phyloP scores from a whole-genome alignment of 30 jellyfish, hydroid and myxozoan genomes.

The Sanderia malayensis region DNA sequence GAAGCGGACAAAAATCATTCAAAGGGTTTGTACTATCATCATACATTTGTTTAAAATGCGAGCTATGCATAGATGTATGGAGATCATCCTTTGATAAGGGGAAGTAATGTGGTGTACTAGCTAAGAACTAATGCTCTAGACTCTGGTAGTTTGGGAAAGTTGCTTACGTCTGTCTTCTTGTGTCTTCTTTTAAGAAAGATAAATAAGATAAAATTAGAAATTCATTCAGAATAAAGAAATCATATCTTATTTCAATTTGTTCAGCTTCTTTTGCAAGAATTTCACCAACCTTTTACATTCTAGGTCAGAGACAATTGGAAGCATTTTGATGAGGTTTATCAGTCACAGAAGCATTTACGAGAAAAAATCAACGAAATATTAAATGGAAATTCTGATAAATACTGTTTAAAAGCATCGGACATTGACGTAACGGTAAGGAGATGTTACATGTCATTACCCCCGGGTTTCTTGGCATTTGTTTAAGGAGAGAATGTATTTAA shows the following conservation, averaged over 20 bases:
- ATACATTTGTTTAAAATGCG: too few relatives aligned
- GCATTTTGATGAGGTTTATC: constrained; percentile 25
- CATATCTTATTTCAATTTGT: constrained; percentile 74
- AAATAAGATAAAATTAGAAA: too few relatives aligned
- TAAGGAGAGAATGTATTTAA: too few relatives aligned
- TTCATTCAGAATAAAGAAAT: constrained; percentile 27
- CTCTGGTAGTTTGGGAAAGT: too few relatives aligned
- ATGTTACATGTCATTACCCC: too few relatives aligned
- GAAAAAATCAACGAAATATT: constrained; percentile 35
- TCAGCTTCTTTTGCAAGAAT: constrained; percentile 90
- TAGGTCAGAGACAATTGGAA: constrained; percentile 52
- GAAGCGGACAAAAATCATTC: constrained; percentile 47
- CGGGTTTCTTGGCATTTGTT: too few relatives aligned
- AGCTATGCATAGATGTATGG: not conserved
- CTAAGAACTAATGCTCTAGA: too few relatives aligned
- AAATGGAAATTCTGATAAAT: constrained; percentile 35
- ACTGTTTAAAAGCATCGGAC: constrained; percentile 27
- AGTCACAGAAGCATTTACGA: constrained; percentile 40
- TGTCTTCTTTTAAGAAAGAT: too few relatives aligned
- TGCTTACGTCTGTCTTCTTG: too few relatives aligned
- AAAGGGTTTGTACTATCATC: constrained; percentile 39
- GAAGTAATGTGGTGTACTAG: not conserved
- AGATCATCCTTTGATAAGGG: not conserved
- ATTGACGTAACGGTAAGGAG: constrained; percentile 42
- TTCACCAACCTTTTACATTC: constrained; percentile 59